Evolutionary conservation across 2,888 invertebrate genomes (phyloP), one percentile per base, ranked within the genome.

Genomic region (Galerucella pusilla): DNA sequence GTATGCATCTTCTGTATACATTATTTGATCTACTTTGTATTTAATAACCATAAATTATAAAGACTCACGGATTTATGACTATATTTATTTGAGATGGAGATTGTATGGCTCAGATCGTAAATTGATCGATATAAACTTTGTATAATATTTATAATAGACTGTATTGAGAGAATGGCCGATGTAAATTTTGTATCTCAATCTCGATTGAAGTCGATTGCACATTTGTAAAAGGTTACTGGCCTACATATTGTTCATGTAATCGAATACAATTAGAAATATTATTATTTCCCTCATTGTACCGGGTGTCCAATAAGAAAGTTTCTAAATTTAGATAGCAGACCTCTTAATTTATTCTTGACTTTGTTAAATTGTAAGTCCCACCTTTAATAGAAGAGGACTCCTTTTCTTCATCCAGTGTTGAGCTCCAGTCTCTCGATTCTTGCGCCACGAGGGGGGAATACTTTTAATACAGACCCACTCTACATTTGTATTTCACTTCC

Each of bases 21-120:
- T n/a, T n/a, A 57, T 59, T 66, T 64, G 74, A 71, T 71, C 71
- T 42, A 67, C 61, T 54, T 71, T 67, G 45, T 42, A 67, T 67
- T 35, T 74, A 71, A 74, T 74, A 67, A 73, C 42, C 52, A 52
- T 73, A 54, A 68, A 49, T 75, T 68, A 75, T 65, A 49, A 57
- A n/a, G 14, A 49, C n/a, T 28, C 28, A 35, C 20, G 64, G 65
- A 71, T 71, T 71, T 71, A 71, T 65, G 64, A 65, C 71, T 71
- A 57, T 71, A 71, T 71, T 71, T 65, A 64, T 71, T 57, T 63
- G 57, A 46, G 25, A 54, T 71, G 35, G 57, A 68, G 68, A 68
- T 45, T 61, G 11, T 14, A 59, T 16, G 20, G 45, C 12, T 68
- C 59, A 20, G 16, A 10, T 63, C 35, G 63, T 63, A 63, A 63